These are phyloP conservation scores for Pygocentrus nattereri DNA, from an alignment of 2,797 vertebrate genomes.

Conservation along the genomic window DNA sequence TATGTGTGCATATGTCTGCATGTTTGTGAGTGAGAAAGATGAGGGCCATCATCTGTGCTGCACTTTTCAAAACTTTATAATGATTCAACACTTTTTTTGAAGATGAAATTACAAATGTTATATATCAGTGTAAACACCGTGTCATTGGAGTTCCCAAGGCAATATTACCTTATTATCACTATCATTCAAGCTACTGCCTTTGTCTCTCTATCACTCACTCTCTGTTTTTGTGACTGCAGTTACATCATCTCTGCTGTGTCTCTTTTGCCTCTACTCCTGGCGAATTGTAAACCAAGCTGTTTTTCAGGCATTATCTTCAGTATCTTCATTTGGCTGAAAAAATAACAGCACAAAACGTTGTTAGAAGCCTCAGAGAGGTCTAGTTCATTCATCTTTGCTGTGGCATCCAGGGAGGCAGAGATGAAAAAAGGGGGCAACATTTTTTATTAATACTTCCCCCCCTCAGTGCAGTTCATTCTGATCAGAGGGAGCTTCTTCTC, in stretches of 20 bases:
- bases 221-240: neutral
- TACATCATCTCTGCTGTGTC: neutral
- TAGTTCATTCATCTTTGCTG: constrained; percentile 30
- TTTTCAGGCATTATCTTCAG: constrained; percentile 25
- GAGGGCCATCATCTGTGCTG: neutral
- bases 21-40: neutral
- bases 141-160: constrained; percentile 23
- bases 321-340: constrained; percentile 15
- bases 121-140: constrained; percentile 25
- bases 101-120: too few relatives aligned
- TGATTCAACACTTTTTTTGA: too few relatives aligned
- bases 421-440: constrained; percentile 7
- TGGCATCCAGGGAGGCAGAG: constrained; percentile 1
- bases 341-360: constrained; percentile 34
- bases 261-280: constrained; percentile 2
- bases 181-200: neutral
- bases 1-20: neutral
- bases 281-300: neutral
- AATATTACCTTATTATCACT: neutral
- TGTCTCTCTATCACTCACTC: neutral
- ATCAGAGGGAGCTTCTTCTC: constrained; percentile 34
- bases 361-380: constrained; percentile 30
- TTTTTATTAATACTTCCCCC: too few relatives aligned
- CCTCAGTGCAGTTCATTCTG: constrained; percentile 51
- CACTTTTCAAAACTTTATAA: constrained; percentile 19